Evolutionary conservation across 37 sponge, comb jelly and placozoan species (phyloP), one percentile per base, ranked within the genome.

Genomic region (Trichoplax adhaerens): DNA sequence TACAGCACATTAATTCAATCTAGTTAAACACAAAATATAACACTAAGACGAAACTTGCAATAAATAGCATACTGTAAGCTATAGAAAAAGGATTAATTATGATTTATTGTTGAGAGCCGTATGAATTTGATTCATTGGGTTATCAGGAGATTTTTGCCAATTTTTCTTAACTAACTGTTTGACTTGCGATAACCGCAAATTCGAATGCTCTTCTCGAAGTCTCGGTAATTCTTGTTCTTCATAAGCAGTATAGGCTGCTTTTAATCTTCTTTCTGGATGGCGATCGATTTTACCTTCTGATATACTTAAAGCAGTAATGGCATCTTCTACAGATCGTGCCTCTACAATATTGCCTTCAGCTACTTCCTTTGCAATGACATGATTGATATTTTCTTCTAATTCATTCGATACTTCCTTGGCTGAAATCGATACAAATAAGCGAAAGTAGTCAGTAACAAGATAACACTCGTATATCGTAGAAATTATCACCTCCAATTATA

Each of bases 121-220:
- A 0, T 66, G 68, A 49, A 12, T 52, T 60, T 85, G 88, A 78
- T 91, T 91, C 84, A 88, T 75, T 5, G 99, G 99, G 70, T 98
- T 98, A 47, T 93, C 90, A 54, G 99, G 91, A 5, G 99, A 88
- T 56, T 87, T 88, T 82, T 78, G 79, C 99, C 99, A 98, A 58
- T 92, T 84, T 69, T 92, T 98, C 76, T 82, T 66, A 0, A 98
- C 69, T 72, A 92, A 65, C 71, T 98, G 99, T 70, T 86, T 86
- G 64, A 98, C 49, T 58, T 98, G 99, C 49, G 91, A 89, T 76
- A 79, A 68, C 5, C 93, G 77, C 76, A 98, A 55, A 52, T 85
- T 80, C 53, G 94, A 91, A 73, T 92, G 86, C 69, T 84, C 90
- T 1, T 72, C 77, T 58, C 86, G 85, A 55, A 92, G 63, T 50